Evolutionary conservation across 2,888 invertebrate species (phyloP), one percentile per base, ranked within the genome.

Genomic region (Hypomecis atomaria): DNA sequence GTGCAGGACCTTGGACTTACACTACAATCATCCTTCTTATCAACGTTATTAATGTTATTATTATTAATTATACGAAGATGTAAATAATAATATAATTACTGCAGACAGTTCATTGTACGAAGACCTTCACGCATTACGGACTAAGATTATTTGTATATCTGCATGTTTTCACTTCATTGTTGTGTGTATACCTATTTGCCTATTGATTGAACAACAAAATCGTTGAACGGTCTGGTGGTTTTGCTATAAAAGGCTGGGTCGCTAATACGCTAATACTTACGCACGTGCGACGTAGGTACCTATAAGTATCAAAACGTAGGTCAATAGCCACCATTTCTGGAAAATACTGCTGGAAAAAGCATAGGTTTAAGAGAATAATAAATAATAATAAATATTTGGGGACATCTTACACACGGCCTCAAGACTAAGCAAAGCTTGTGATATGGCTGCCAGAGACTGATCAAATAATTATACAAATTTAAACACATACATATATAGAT

Each of bases 81-180:
- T 56, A 62, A 63, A 65, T 72, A 70, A 68, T 58, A 69, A 50
- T 23, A 23, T 23, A 23, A 23, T 23, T 47, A 64, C 65, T 70
- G 66, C 71, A 74, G 66, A 69, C 68, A 67, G 82, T 82, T 82
- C 79, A 79, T 80, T 80, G 83, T 81, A 64, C 70, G 36, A 3
- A 10, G 58, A 54, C 44, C 59, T 63, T 49, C 54, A 59, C 49
- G 59, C 54, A 40, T 50, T 59, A 55, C n/a, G 33, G 10, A 33
- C 61, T 42, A 57, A 61, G 57, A 36, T 36, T 36, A 5, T 37
- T 43, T 40, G 13, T 36, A 37, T 8, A 23, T 37, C 5, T 6
- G 5, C 13, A 50, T 5, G 0, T 13, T 38, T 50, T 1, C 11
- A 33, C 38, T 50, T 37, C 11, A 50, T 38, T 50, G 9, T 37